Percentiles rank a stretch among this genome's conserved stretches.
phyloP scores from a whole-genome alignment of 1,140 invertebrate species.

The Goniozus legneri region DNA sequence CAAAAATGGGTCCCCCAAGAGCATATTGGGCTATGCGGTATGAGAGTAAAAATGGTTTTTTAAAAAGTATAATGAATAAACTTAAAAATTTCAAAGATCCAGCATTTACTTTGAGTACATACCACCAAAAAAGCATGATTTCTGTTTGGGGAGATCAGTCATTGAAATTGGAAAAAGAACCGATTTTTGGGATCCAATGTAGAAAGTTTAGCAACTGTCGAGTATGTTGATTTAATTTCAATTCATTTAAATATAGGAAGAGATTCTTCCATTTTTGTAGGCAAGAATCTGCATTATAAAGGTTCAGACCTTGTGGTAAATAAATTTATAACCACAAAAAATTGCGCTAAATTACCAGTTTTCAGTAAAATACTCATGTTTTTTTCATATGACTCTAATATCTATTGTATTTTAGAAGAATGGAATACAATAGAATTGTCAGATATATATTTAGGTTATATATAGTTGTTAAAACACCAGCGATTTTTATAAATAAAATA shows the following conservation, averaged over 20 bases:
- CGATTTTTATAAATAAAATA: background rate
- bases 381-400: background rate
- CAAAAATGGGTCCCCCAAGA: background rate
- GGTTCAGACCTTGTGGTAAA: background rate
- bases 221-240: background rate
- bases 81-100: background rate
- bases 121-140: background rate
- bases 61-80: background rate
- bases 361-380: background rate
- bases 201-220: background rate
- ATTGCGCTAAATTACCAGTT: background rate
- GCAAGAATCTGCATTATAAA: background rate
- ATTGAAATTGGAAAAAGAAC: background rate
- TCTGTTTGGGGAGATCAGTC: background rate
- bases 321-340: background rate
- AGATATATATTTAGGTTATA: constrained; percentile 3
- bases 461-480: background rate
- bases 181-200: background rate
- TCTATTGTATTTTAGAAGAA: background rate
- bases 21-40: background rate
- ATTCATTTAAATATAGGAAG: background rate
- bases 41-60: background rate
- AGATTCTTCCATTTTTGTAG: background rate
- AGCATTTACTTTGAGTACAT: background rate
- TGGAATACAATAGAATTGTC: background rate